These are phyloP conservation scores for Adelosebastes latens DNA, from an alignment of 2,797 vertebrate genomes.

Conservation along the genomic window DNA sequence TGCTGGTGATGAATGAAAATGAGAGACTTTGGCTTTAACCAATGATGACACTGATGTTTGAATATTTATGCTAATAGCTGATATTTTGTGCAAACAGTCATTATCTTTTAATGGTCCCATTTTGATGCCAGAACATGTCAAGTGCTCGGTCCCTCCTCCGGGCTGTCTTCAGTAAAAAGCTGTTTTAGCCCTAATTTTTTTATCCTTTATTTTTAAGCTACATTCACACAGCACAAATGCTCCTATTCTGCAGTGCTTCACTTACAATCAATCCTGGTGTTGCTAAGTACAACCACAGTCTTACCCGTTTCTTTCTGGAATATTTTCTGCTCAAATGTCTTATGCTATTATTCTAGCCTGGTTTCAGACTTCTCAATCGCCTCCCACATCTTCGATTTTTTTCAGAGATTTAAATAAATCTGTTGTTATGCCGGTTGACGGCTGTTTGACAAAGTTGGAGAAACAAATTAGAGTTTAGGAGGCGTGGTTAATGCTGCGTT, in stretches of 20 bases:
- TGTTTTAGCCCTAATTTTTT: not conserved
- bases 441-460: too few species aligned
- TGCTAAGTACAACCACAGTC: not conserved
- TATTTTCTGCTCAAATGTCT: not conserved
- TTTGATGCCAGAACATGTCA: not conserved
- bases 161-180: not conserved
- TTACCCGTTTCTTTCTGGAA: not conserved
- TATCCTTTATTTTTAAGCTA: not conserved
- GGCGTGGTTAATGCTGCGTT: too few species aligned
- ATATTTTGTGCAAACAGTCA: not conserved
- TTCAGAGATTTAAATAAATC: too few species aligned
- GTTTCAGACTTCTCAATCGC: not conserved
- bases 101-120: not conserved
- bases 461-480: too few species aligned
- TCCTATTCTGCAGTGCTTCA: not conserved
- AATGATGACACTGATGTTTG: not conserved
- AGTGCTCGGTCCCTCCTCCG: not conserved
- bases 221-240: not conserved
- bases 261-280: not conserved
- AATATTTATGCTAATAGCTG: not conserved
- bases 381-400: too few species aligned
- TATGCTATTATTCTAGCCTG: not conserved
- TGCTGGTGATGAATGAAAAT: constrained; percentile 5
- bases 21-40: not conserved
- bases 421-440: too few species aligned